Conservation (phyloP, 2,113 vertebrate species). For the Potamarius usumacintae region DNA sequence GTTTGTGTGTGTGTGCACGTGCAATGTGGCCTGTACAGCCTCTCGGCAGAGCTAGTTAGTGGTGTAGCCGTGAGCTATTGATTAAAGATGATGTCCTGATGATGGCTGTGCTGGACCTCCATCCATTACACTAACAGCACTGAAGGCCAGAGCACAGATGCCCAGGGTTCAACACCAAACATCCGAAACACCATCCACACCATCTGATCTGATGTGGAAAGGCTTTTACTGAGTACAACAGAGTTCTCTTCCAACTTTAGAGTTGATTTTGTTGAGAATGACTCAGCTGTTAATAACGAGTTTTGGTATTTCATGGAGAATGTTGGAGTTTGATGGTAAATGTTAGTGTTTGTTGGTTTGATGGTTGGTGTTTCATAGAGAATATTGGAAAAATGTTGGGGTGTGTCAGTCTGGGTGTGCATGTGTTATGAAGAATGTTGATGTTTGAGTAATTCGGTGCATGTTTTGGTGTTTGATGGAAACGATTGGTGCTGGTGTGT, state of each 20-base stretch:
- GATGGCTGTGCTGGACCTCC: not conserved
- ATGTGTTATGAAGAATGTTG: not conserved
- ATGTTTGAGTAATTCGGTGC: too few species aligned
- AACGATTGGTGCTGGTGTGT: not conserved
- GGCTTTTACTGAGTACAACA: not conserved
- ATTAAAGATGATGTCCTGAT: conserved; percentile 16
- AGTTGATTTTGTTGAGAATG: not conserved
- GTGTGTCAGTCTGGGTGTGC: not conserved
- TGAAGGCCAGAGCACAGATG: not conserved
- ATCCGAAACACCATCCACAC: not conserved
- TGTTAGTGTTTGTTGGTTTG: not conserved
- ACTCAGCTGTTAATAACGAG: not conserved
- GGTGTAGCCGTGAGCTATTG: conserved; percentile 15
- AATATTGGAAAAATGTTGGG: not conserved
- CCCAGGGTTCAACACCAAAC: not conserved
- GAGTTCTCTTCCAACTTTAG: not conserved
- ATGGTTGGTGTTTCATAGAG: too few species aligned
- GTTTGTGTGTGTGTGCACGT: not conserved
- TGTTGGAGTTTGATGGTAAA: not conserved
- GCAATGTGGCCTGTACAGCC: not conserved
- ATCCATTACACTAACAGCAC: conserved; percentile 4
- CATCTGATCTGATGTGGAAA: not conserved
- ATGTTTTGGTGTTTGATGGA: not conserved
- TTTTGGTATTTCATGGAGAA: not conserved
- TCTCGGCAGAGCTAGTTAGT: conserved; percentile 19